phyloP scores from a whole-genome alignment of 30 jellyfish, hydroid and myxozoan genomes.

The Nemopilema nomurai region DNA sequence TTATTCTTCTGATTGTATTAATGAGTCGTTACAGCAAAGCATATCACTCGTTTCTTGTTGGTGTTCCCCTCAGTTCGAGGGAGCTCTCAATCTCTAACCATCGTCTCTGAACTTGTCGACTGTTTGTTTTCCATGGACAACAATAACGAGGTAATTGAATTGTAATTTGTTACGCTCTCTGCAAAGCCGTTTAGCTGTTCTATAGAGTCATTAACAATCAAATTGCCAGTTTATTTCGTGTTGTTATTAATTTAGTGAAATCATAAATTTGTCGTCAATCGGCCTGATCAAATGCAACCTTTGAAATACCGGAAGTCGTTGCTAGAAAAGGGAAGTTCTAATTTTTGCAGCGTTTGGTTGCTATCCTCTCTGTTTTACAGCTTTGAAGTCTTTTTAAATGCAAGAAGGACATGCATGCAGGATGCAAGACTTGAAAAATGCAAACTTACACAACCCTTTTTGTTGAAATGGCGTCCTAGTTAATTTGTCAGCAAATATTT shows the following conservation, averaged over 20 bases:
- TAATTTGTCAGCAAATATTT: too few species aligned
- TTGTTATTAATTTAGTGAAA: not conserved
- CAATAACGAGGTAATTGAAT: constrained; percentile 34
- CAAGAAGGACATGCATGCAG: too few species aligned
- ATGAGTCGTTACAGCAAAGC: not conserved
- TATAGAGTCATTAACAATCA: not conserved
- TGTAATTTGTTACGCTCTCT: not conserved
- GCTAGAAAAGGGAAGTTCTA: not conserved
- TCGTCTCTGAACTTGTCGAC: not conserved
- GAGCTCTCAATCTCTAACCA: not conserved
- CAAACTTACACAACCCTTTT: too few species aligned
- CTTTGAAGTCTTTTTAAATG: too few species aligned
- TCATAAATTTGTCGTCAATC: not conserved
- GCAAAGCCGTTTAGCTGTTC: not conserved
- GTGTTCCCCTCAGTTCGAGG: not conserved
- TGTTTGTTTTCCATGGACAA: constrained; percentile 18
- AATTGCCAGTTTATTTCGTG: not conserved
- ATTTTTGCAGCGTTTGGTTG: not conserved
- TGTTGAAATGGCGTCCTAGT: too few species aligned
- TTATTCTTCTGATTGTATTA: not conserved
- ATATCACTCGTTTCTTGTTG: not conserved
- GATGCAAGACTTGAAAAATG: too few species aligned
- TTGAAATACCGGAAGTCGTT: not conserved
- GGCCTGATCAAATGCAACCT: not conserved
- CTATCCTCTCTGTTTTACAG: not conserved